A percentile compares a stretch with the other conserved stretches of the same genome.
Evolutionary conservation across 2,113 vertebrate genomes (phyloP).

Genomic region (Porphyrio hochstetteri): DNA sequence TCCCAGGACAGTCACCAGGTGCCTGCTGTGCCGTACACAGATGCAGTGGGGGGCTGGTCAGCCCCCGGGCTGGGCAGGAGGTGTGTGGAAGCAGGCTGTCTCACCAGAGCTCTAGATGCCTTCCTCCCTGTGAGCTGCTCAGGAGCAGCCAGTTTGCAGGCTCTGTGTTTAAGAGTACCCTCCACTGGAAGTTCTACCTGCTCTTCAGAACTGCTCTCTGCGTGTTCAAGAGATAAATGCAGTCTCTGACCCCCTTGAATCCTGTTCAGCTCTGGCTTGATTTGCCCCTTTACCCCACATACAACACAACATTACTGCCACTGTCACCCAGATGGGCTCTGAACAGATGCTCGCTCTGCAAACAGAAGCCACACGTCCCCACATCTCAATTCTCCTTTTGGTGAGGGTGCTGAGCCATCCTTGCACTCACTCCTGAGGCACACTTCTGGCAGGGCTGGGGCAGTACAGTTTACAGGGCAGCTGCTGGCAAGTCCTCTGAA

Average conservation of each 20-base stretch:
- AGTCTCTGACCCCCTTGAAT: background rate
- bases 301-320: fast-evolving
- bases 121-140: background rate
- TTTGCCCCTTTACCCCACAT: background rate
- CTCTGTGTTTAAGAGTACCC: background rate
- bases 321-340: background rate
- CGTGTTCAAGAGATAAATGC: background rate
- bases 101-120: background rate
- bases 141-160: background rate
- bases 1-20: background rate
- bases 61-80: too few species aligned
- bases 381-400: background rate
- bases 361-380: background rate
- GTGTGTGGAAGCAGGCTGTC: fast-evolving
- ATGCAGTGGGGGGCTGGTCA: fast-evolving
- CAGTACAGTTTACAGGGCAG: background rate
- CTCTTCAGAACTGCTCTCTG: background rate
- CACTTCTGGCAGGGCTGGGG: background rate
- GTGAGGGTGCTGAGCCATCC: background rate
- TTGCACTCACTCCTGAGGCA: background rate
- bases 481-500: background rate
- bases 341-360: background rate
- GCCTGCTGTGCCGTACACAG: background rate
- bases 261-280: background rate
- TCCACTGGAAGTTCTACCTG: background rate